Conservation (phyloP, 2,113 vertebrate species). For the Notothenia coriiceps region DNA sequence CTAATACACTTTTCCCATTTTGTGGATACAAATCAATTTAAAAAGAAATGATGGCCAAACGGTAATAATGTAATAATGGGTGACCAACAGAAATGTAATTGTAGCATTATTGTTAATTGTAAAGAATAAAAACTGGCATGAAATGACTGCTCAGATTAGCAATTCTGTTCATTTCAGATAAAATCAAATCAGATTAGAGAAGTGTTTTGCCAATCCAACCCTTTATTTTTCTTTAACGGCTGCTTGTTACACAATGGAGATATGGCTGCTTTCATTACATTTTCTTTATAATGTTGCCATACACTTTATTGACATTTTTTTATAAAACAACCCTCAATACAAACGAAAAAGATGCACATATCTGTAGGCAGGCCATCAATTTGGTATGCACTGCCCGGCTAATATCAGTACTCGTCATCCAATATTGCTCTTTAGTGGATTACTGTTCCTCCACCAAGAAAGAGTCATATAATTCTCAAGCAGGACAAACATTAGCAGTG, state of each 20-base stretch:
- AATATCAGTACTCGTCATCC: too few species aligned
- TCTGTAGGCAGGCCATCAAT: too few species aligned
- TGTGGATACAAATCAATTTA: background rate
- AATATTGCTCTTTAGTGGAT: background rate
- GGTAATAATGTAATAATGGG: background rate
- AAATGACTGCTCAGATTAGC: background rate
- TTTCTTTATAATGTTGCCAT: background rate
- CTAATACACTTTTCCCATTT: background rate
- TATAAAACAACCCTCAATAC: background rate
- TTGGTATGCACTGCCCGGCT: too few species aligned
- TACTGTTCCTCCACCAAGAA: background rate
- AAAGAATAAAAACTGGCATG: background rate
- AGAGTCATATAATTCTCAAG: background rate
- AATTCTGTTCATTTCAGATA: background rate
- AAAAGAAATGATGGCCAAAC: background rate
- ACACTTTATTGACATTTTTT: background rate
- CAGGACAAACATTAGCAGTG: background rate
- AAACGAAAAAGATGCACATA: background rate
- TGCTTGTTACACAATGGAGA: background rate
- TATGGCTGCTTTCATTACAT: background rate
- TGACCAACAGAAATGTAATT: background rate
- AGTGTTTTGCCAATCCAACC: background rate
- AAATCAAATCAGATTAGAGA: background rate
- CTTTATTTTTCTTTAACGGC: background rate
- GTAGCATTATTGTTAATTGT: background rate